phyloP scores from a whole-genome alignment of 2,113 vertebrate genomes.

The Greenwoodochromis staneri region DNA sequence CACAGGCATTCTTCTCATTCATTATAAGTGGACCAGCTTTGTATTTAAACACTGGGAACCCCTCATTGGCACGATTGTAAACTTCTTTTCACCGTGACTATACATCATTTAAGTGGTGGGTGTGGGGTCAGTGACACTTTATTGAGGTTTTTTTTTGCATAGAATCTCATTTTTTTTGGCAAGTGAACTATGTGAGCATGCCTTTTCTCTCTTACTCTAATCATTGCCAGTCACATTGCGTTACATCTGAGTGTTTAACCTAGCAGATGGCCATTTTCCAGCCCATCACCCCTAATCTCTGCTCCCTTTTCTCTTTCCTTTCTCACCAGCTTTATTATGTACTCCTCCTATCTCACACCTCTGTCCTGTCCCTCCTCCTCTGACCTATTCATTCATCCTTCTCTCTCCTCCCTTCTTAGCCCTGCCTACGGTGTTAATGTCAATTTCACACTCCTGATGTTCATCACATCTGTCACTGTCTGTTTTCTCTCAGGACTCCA shows the following conservation, averaged over 20 bases:
- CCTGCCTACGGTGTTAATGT: slow-evolving; percentile 23
- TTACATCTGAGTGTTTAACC: slow-evolving; percentile 47
- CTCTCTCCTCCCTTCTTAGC: background rate
- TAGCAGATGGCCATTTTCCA: slow-evolving; percentile 66
- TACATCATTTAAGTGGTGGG: background rate
- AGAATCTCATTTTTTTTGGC: background rate
- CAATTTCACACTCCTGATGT: slow-evolving; percentile 55
- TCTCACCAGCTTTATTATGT: slow-evolving; percentile 47
- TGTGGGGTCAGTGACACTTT: slow-evolving; percentile 12
- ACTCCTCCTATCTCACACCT: slow-evolving; percentile 56
- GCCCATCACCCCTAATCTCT: slow-evolving; percentile 48
- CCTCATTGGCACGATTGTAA: slow-evolving; percentile 44
- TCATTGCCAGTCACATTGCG: slow-evolving; percentile 41
- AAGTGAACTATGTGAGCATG: slow-evolving; percentile 4
- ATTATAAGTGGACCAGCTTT: slow-evolving; percentile 28
- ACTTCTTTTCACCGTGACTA: slow-evolving; percentile 37
- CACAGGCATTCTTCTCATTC: slow-evolving; percentile 4
- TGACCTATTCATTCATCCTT: slow-evolving; percentile 4
- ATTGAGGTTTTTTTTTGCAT: background rate
- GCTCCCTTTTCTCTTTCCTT: slow-evolving; percentile 10
- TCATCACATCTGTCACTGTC: slow-evolving; percentile 14
- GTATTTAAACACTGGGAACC: slow-evolving; percentile 28
- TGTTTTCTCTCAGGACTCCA: slow-evolving; percentile 18
- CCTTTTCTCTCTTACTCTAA: slow-evolving; percentile 10
- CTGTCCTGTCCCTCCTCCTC: slow-evolving; percentile 29